Evolutionary conservation across 2,113 vertebrate species (phyloP), one percentile per base, ranked within the genome.

Genomic region (Chinchilla lanigera): DNA sequence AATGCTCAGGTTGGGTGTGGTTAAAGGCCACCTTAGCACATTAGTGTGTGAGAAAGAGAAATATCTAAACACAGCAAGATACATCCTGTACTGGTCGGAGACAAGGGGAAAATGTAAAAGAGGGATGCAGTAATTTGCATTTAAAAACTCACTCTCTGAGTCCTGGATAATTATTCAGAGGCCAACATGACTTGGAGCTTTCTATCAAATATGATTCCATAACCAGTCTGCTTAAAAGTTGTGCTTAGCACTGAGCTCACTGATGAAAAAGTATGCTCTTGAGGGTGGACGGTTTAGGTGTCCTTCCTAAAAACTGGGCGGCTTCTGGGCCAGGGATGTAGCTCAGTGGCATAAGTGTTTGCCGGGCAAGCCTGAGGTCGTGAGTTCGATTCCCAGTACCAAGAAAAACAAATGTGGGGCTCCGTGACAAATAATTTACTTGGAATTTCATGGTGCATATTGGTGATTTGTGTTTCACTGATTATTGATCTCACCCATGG

Each of bases 1-100:
- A 28, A 3, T 12, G 1, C 24, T 26, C n/a, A 26, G 12, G 19
- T 0, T 22, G 26, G 44, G 4, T 47, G 0, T 1, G 7, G 47
- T 1, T 50, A 5, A 47, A 78, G 28, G 69, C 20, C 10, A 20
- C 54, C 47, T 33, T 14, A 0, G 38, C 5, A 24, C 19, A 26
- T 1, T 11, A 19, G 33, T 1, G 9, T 0, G 3, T 30, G 13
- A 67, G 71, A 17, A 61, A 35, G 28, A 71, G 56, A 33, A 35
- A 8, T 0, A 19, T 2, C 0, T 26, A 86, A 87, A 4, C 12
- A 8, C 22, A 26, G n/a, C 35, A 88, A 78, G 22, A 60, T 8
- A 38, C 0, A 61, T 8, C 12, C n/a, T 60, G 41, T 73, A 56
- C 47, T 54, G 78, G 69, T 11, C 7, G 83, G 63, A 77, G 5